A percentile compares a stretch with the other conserved stretches of the same genome.
These are phyloP conservation scores for Nothoprocta perdicaria DNA, from an alignment of 2,113 vertebrate species.

Conservation along the genomic window DNA sequence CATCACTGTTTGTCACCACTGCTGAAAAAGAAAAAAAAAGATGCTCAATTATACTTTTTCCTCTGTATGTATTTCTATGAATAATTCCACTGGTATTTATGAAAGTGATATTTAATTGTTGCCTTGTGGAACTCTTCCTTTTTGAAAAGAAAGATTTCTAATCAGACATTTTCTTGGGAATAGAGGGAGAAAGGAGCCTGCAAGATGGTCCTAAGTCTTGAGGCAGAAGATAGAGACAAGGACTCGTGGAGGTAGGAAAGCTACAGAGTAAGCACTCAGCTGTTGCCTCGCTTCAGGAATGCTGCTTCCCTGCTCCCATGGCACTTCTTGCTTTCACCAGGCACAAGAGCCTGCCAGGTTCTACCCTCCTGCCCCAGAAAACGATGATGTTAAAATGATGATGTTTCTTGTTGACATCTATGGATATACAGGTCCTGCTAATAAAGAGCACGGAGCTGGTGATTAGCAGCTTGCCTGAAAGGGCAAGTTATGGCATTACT, in stretches of 20 bases:
- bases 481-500: fast-evolving
- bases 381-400: not conserved
- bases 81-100: not conserved
- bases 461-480: not conserved
- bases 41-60: not conserved
- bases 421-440: not conserved
- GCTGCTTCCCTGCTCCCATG: not conserved
- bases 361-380: not conserved
- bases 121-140: not conserved
- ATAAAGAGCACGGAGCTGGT: not conserved
- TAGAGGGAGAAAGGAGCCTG: not conserved
- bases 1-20: conserved; percentile 85
- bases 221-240: not conserved
- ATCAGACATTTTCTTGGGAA: not conserved
- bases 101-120: not conserved
- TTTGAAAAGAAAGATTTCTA: not conserved
- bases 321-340: not conserved
- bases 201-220: not conserved
- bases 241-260: not conserved
- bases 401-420: no score
- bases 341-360: not conserved
- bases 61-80: not conserved
- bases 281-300: not conserved
- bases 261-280: not conserved
- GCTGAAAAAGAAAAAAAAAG: conserved; percentile 61